Evolutionary conservation across 1,140 invertebrate species (phyloP).

Genomic region (Sogatella furcifera): DNA sequence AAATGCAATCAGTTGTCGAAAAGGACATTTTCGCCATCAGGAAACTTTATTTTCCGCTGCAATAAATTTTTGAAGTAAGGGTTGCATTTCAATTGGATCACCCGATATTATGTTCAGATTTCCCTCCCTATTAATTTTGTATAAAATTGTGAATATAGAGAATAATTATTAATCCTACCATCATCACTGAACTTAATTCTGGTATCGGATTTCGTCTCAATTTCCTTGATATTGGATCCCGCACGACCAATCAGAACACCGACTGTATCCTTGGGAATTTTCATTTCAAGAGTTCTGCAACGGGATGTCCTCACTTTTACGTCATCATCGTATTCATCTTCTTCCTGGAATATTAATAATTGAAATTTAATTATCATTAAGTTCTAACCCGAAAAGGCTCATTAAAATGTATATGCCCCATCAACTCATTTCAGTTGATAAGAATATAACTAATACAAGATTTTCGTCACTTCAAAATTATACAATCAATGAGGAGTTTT

Average conservation of each 20-base stretch:
- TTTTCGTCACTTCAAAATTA: too few relatives aligned
- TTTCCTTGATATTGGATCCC: conserved; percentile 53
- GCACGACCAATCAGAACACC: conserved; percentile 46
- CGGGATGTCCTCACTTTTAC: conserved; percentile 23
- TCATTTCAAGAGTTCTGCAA: conserved; percentile 31
- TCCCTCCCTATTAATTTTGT: too few relatives aligned
- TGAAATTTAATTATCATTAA: neutral
- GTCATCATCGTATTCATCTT: conserved; percentile 4
- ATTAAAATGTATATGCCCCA: neutral
- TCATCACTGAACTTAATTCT: conserved; percentile 48
- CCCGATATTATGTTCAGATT: too few relatives aligned
- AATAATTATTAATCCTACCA: neutral
- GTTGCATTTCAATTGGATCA: too few relatives aligned
- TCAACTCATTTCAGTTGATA: neutral
- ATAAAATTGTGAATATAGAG: too few relatives aligned
- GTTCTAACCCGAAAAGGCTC: neutral
- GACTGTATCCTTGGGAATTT: conserved; percentile 37
- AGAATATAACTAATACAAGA: too few relatives aligned
- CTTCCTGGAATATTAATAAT: conserved; percentile 10
- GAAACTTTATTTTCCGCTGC: too few relatives aligned
- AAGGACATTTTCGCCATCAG: too few relatives aligned
- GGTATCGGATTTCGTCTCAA: conserved; percentile 57
- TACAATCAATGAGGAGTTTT: too few relatives aligned
- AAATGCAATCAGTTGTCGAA: too few relatives aligned
- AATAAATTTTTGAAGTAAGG: too few relatives aligned